A percentile compares a stretch with the other conserved stretches of the same genome.
Evolutionary conservation across 1,140 invertebrate species (phyloP).

Genomic region (Philopotamus ludificatus): DNA sequence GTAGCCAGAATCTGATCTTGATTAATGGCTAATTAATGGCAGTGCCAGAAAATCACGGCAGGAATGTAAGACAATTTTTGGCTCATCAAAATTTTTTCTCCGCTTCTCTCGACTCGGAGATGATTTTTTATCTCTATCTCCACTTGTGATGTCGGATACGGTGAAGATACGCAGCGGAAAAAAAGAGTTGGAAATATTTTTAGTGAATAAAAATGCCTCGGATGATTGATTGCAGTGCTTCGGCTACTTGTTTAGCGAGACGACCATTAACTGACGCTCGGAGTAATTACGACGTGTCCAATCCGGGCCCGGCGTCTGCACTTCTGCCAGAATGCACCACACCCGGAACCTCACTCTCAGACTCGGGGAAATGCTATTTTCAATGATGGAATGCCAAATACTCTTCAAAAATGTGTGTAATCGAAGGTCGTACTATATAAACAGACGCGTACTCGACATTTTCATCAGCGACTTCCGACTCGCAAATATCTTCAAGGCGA

Average conservation of each 20-base stretch:
- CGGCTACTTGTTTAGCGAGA: conserved; percentile 10
- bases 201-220: conserved; percentile 8
- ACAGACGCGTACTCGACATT: too few species aligned
- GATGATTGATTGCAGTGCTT: conserved; percentile 23
- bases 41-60: conserved; percentile 11
- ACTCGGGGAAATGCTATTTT: too few species aligned
- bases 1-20: conserved; percentile 29
- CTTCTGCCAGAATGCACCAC: too few species aligned
- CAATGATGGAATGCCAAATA: too few species aligned
- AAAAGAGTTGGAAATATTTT: neutral
- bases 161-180: neutral
- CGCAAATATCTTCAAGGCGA: too few species aligned
- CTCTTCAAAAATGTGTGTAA: too few species aligned
- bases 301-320: too few species aligned
- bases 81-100: conserved; percentile 23
- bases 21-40: conserved; percentile 35
- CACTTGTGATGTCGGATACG: neutral
- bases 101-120: neutral
- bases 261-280: neutral
- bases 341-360: too few species aligned
- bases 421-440: too few species aligned
- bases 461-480: too few species aligned
- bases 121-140: neutral
- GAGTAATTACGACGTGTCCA: neutral
- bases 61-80: conserved; percentile 28